A percentile compares a stretch with the other conserved stretches of the same genome.
These are phyloP conservation scores for Hemibagrus guttatus DNA, from an alignment of 2,797 vertebrate genomes.

Conservation along the genomic window DNA sequence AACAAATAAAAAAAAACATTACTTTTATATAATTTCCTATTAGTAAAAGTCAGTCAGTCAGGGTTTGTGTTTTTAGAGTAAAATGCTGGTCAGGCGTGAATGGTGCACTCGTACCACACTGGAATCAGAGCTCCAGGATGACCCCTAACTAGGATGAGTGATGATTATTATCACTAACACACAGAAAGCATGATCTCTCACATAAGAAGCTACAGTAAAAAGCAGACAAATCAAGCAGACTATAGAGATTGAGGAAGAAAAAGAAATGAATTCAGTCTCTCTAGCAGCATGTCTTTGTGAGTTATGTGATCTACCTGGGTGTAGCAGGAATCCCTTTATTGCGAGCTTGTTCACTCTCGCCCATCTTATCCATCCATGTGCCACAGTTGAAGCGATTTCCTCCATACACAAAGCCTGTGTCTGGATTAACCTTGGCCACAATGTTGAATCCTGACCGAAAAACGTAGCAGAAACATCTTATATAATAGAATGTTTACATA, in stretches of 20 bases:
- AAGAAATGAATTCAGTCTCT: not conserved
- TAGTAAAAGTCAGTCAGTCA: too few relatives aligned
- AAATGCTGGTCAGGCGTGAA: not conserved
- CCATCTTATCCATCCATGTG: slow-evolving; percentile 96
- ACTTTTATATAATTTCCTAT: too few relatives aligned
- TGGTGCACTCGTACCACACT: not conserved
- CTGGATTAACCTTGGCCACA: slow-evolving; percentile 74
- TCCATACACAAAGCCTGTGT: slow-evolving; percentile 86
- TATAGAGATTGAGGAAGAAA: not conserved
- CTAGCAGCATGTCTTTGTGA: not conserved
- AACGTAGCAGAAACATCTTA: not conserved
- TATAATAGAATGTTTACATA: not conserved
- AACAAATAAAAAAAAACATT: too few relatives aligned
- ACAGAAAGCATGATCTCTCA: not conserved
- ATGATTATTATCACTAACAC: not conserved
- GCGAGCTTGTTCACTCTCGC: slow-evolving; percentile 82
- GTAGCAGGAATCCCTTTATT: slow-evolving; percentile 89
- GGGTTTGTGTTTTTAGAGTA: not conserved
- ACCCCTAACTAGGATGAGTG: not conserved
- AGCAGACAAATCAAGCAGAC: not conserved
- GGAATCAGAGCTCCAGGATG: not conserved
- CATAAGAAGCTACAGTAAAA: not conserved
- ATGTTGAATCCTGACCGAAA: slow-evolving; percentile 79
- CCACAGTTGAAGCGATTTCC: slow-evolving; percentile 88
- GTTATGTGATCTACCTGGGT: slow-evolving; percentile 72